Percentiles rank a stretch among this genome's conserved stretches.
Conservation (phyloP, 1,140 invertebrate species). For the Papilio polyxenes region DNA sequence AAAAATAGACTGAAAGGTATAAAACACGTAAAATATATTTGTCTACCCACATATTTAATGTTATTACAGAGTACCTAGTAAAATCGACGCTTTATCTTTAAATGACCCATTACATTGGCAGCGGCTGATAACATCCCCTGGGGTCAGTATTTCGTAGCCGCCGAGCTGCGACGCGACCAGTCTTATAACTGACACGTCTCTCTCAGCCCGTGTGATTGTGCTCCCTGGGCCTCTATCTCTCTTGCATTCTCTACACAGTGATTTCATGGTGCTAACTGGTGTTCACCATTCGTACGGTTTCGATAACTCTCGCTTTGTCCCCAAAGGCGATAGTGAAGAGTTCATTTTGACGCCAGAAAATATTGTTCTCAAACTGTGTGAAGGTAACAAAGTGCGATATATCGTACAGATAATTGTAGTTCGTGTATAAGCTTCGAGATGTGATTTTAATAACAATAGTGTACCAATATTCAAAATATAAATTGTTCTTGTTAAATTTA, state of each 20-base stretch:
- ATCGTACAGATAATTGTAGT: background rate
- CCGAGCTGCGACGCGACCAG: slow-evolving; percentile 69
- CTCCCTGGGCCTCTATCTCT: slow-evolving; percentile 43
- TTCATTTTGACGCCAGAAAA: slow-evolving; percentile 42
- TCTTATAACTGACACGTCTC: slow-evolving; percentile 56
- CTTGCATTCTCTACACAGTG: slow-evolving; percentile 46
- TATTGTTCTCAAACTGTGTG: slow-evolving; percentile 66
- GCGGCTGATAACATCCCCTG: slow-evolving; percentile 57
- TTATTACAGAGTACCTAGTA: slow-evolving; percentile 41
- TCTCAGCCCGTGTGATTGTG: slow-evolving; percentile 48
- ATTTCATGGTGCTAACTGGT: slow-evolving; percentile 73
- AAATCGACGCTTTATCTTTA: slow-evolving; percentile 49
- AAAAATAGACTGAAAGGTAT: background rate
- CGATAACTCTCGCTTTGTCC: slow-evolving; percentile 49
- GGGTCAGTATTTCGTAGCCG: slow-evolving; percentile 68
- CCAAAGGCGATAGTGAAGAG: slow-evolving; percentile 45
- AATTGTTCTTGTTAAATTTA: background rate
- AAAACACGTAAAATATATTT: slow-evolving; percentile 1
- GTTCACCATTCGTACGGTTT: slow-evolving; percentile 46
- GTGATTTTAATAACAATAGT: background rate
- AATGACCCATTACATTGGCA: slow-evolving; percentile 58
- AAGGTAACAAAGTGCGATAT: slow-evolving; percentile 53
- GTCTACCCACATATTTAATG: slow-evolving; percentile 38
- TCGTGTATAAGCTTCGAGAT: background rate
- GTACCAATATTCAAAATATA: background rate